These are phyloP conservation scores for Caenorhabditis sp. DNA, from an alignment of 2,888 invertebrate genomes.

Conservation along the genomic window DNA sequence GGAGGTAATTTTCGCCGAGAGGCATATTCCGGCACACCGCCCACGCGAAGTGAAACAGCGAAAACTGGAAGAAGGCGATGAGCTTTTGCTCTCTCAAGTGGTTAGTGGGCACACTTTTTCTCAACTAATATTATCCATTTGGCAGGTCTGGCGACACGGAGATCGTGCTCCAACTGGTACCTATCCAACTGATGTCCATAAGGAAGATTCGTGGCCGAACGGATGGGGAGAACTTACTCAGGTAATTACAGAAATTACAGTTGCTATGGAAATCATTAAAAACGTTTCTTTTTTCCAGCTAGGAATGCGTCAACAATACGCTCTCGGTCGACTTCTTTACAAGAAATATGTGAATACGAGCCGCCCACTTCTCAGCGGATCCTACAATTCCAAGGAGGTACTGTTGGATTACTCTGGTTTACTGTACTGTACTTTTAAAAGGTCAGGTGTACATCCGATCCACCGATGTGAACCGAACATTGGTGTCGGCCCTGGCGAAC, in stretches of 20 bases:
- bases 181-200: slow-evolving; percentile 89
- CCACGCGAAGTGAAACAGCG: slow-evolving; percentile 12
- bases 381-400: slow-evolving; percentile 68
- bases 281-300: slow-evolving; percentile 68
- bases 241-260: slow-evolving; percentile 80
- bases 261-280: not conserved
- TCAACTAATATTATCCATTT: too few species aligned
- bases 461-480: slow-evolving; percentile 79
- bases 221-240: slow-evolving; percentile 91
- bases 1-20: slow-evolving; percentile 35
- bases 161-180: slow-evolving; percentile 89
- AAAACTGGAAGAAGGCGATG: slow-evolving; percentile 39
- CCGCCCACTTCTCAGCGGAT: slow-evolving; percentile 43
- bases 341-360: slow-evolving; percentile 65
- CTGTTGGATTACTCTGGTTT: too few species aligned
- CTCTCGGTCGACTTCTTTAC: slow-evolving; percentile 66
- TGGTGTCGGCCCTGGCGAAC: slow-evolving; percentile 89
- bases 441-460: slow-evolving; percentile 79
- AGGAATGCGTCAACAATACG: slow-evolving; percentile 74
- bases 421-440: too few species aligned
- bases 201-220: slow-evolving; percentile 87
- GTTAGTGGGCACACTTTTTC: slow-evolving; percentile 11
- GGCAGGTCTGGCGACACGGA: slow-evolving; percentile 88
- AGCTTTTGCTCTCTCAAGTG: slow-evolving; percentile 48
- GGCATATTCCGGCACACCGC: slow-evolving; percentile 34